Evolutionary conservation across 2,113 vertebrate species (phyloP), one percentile per base, ranked within the genome.

Genomic region (Ursus arctos): DNA sequence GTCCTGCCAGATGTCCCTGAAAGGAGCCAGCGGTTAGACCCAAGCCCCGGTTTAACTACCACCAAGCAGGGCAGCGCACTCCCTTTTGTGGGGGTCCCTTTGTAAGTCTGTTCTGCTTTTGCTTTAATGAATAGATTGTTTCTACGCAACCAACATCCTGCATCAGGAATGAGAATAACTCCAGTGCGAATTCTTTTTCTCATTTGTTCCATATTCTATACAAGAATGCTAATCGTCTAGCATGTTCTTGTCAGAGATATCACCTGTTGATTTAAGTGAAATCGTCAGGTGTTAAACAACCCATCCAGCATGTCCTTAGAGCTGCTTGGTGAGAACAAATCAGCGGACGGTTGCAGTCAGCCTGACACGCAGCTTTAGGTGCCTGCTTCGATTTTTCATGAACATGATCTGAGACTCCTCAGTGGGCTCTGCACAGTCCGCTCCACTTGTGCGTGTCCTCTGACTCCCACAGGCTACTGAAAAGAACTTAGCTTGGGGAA

Each of bases 361-460:
- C 55, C 55, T 51, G 28, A 12, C 13, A 6, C 0, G 0, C 26
- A 2, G 9, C 47, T 47, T 26, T 6, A 10, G n/a, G 21, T 47
- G 9, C n/a, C 65, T 24, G 6, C 26, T 28, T 6, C 1, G 2
- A 31, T 10, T 40, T 49, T 82, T 40, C 69, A 36, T 9, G 33
- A 18, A 65, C 16, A 3, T 24, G 26, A 28, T 7, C 3, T 0
- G 1, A 16, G 94, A 8, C 6, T 8, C 31, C 13, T 26, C 24
- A 15, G n/a, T 6, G 4, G 71, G 1, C 3, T 3, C 53, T 24
- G 40, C 15, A 4, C 7, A 13, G 0, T 18, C 0, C 0, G 8
- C 18, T 47, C 33, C 19, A 5, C n/a, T n/a, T 51, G 43, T n/a
- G 15, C 24, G 0, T 10, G 28, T 21, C 53, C 28, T 59, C 81